Evolutionary conservation across 2,113 vertebrate genomes (phyloP), one percentile per base, ranked within the genome.

Genomic region (Anthoscopus minutus): DNA sequence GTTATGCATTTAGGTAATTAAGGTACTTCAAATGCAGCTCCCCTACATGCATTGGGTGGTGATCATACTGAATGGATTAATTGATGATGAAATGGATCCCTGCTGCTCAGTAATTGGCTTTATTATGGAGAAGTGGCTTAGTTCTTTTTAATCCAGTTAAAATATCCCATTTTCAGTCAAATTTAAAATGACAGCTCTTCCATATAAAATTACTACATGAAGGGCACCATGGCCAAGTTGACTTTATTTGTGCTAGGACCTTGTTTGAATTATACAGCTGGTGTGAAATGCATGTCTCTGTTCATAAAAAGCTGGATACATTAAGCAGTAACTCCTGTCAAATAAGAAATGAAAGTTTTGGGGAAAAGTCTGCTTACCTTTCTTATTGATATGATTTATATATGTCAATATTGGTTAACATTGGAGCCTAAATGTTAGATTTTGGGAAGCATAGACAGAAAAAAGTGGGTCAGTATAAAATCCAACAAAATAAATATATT

Each of bases 51-150:
- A n/a, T 91, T 91, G 92, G 94, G 77, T 89, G 86, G 78, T 78
- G 77, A 94, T 96, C 80, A 78, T 44, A 37, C 64, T 95, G 92
- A 96, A 78, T 81, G 94, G 94, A 95, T 92, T 91, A 96, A 91
- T 76, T 95, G 94, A 95, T 83, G 81, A 92, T 94, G 79, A 91
- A 89, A 81, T 86, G 82, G 80, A 80, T 96, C 79, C 92, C 94
- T 96, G 91, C 95, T 97, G 96, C 88, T 97, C 85, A 72, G 78
- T 97, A 97, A 96, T 96, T 95, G 84, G 90, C 94, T 97, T 96
- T 92, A 93, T 94, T 96, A 85, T 50, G 76, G 81, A 86, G 88
- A 91, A 92, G 92, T 85, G 78, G 76, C 81, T 95, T 93, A 94
- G 94, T 74, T 90, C 65, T 91, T 93, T 95, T 93, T 95, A 96